These are phyloP conservation scores for Metopia argyrocephala DNA, from an alignment of 2,888 invertebrate species.

Conservation along the genomic window DNA sequence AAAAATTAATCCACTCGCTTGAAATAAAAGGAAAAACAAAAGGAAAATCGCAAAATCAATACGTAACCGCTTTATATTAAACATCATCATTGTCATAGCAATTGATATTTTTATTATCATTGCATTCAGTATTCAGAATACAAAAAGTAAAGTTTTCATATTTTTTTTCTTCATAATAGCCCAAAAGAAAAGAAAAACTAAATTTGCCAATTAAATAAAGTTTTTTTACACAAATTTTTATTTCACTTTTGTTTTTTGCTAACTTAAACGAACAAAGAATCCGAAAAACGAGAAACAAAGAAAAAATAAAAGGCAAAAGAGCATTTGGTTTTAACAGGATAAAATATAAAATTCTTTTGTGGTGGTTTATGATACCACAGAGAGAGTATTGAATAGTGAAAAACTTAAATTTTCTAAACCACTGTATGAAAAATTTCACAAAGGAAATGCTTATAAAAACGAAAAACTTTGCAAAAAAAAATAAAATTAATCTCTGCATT, in stretches of 20 bases:
- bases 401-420: neutral
- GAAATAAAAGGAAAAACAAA: conserved; percentile 8
- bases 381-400: neutral
- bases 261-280: conserved; percentile 46
- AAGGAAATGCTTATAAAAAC: neutral
- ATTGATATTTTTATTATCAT: neutral
- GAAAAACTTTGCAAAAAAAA: neutral
- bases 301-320: neutral
- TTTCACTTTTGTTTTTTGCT: conserved; percentile 29
- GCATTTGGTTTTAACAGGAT: conserved; percentile 22
- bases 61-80: conserved; percentile 13
- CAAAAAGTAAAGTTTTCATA: neutral
- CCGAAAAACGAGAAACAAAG: neutral
- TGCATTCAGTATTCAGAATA: neutral
- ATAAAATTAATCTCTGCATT: no score
- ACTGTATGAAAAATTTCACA: conserved; percentile 2
- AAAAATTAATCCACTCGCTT: neutral
- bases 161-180: conserved; percentile 14
- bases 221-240: conserved; percentile 18
- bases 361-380: conserved; percentile 19
- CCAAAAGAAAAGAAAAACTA: conserved; percentile 19
- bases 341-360: conserved; percentile 26
- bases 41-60: neutral
- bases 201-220: conserved; percentile 59
- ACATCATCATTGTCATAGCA: neutral